phyloP scores from a whole-genome alignment of 2,888 invertebrate species.

The Pristionchus entomophagus region DNA sequence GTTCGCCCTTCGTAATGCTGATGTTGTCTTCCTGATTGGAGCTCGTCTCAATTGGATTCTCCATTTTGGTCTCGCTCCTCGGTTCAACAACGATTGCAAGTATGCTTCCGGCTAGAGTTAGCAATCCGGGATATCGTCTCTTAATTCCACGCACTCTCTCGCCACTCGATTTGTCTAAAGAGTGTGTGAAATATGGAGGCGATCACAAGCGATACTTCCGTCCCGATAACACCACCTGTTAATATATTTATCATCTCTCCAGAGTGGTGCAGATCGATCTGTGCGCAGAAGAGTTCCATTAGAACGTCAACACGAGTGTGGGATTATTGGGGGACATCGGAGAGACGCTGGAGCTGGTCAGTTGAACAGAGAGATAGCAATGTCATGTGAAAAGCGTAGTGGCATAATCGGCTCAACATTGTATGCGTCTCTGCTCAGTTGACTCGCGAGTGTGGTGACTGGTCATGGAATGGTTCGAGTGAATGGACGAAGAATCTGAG shows the following conservation, averaged over 20 bases:
- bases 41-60: conserved; percentile 97
- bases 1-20: conserved; percentile 87
- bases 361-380: neutral
- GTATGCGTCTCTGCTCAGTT: neutral
- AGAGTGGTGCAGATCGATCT: conserved; percentile 84
- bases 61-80: conserved; percentile 92
- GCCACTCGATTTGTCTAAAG: too few relatives aligned
- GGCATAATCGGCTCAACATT: neutral
- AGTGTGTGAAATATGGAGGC: too few relatives aligned
- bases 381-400: neutral
- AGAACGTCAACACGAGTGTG: conserved; percentile 87
- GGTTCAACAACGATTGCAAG: conserved; percentile 88
- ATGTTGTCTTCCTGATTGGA: conserved; percentile 89
- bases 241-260: neutral
- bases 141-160: too few relatives aligned
- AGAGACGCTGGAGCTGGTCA: conserved; percentile 59
- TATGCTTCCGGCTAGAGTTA: conserved; percentile 84
- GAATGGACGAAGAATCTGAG: conserved; percentile 63
- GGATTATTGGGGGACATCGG: conserved; percentile 86
- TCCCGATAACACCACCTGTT: neutral
- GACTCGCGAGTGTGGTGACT: conserved; percentile 52
- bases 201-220: too few relatives aligned
- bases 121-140: too few relatives aligned
- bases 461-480: conserved; percentile 58
- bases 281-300: conserved; percentile 91